Conservation (phyloP, 2,797 vertebrate species). For the Coregonus suidteri region DNA sequence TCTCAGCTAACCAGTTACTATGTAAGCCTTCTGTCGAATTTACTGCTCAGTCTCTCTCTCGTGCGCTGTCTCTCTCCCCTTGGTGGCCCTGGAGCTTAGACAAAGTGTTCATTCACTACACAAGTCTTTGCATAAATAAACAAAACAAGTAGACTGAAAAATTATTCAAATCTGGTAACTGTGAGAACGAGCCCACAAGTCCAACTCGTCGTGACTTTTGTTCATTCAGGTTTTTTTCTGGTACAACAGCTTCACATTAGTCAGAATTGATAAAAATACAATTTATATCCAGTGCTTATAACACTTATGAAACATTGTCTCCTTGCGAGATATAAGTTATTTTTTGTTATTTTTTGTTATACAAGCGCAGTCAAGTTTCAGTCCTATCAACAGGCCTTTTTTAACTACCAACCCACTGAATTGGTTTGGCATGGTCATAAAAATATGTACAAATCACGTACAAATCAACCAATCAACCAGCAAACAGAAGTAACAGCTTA, state of each 20-base stretch:
- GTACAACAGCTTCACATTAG: conserved; percentile 99
- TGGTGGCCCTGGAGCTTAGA: conserved; percentile 92
- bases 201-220: conserved; percentile 89
- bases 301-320: conserved; percentile 97
- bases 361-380: conserved; percentile 99
- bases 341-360: conserved; percentile 71
- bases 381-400: conserved; percentile 92
- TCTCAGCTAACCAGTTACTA: conserved; percentile 79
- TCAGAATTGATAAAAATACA: conserved; percentile 99
- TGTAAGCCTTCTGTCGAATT: conserved; percentile 78
- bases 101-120: conserved; percentile 94
- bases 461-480: conserved; percentile 76
- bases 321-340: conserved; percentile 82
- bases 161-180: conserved; percentile 92
- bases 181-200: conserved; percentile 92
- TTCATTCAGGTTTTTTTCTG: conserved; percentile 87
- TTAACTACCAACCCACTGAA: conserved; percentile 90
- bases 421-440: conserved; percentile 89
- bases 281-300: conserved; percentile 99
- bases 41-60: conserved; percentile 69
- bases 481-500: conserved; percentile 84
- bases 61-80: conserved; percentile 57
- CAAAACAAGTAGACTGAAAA: conserved; percentile 91
- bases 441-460: conserved; percentile 82
- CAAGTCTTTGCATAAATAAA: conserved; percentile 99